Conservation (phyloP, 2,113 vertebrate genomes). For the Ranitomeya variabilis region DNA sequence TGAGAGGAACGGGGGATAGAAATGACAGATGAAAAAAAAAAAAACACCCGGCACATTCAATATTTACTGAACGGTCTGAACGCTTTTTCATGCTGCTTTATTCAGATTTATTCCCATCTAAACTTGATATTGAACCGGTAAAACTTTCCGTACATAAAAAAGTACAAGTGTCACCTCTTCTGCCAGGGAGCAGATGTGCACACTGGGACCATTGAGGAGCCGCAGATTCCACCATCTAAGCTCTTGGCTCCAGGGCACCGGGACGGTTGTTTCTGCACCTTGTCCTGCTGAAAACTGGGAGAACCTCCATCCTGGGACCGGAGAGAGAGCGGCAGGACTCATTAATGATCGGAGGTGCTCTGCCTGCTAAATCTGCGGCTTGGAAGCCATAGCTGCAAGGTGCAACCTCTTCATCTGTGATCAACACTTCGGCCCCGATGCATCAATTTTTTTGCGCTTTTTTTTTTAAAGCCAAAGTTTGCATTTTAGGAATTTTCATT, state of each 20-base stretch:
- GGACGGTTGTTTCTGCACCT: background rate
- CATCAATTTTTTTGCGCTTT: too few relatives aligned
- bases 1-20: constrained; percentile 24
- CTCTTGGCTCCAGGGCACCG: background rate
- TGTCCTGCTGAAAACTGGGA: background rate
- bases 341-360: background rate
- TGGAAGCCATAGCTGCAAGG: too few relatives aligned
- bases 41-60: constrained; percentile 37
- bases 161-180: constrained; percentile 20
- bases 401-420: too few relatives aligned
- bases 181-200: constrained; percentile 23
- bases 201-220: constrained; percentile 22
- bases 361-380: too few relatives aligned
- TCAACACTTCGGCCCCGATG: too few relatives aligned
- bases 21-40: constrained; percentile 19
- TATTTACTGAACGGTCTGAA: constrained; percentile 53
- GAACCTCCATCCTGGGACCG: background rate
- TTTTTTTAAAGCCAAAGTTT: too few relatives aligned
- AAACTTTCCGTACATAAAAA: constrained; percentile 9
- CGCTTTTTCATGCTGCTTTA: constrained; percentile 23
- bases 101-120: constrained; percentile 48
- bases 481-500: too few relatives aligned
- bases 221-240: background rate
- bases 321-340: background rate
- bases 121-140: background rate